Percentiles rank a stretch among this genome's conserved stretches.
These are phyloP conservation scores for Sander lucioperca DNA, from an alignment of 2,113 vertebrate genomes.

Conservation along the genomic window DNA sequence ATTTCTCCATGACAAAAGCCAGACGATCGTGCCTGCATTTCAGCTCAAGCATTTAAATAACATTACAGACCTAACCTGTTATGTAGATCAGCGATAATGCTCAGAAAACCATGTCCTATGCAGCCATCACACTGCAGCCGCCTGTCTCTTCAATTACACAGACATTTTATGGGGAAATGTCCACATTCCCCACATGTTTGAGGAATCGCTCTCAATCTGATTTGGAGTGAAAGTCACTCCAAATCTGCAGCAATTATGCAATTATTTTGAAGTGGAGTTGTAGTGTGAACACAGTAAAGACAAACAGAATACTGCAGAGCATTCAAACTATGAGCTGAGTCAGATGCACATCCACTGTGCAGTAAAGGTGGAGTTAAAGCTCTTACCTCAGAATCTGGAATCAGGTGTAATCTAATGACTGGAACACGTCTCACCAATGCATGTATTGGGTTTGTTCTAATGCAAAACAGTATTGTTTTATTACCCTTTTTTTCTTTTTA, in stretches of 20 bases:
- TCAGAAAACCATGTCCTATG: not conserved
- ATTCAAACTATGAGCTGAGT: not conserved
- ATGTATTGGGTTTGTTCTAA: not conserved
- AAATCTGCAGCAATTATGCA: not conserved
- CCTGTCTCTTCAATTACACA: constrained; percentile 20
- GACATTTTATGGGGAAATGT: not conserved
- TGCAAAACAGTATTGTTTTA: not conserved
- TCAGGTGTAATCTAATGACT: constrained; percentile 5
- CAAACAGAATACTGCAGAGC: constrained; percentile 10
- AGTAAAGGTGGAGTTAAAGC: not conserved
- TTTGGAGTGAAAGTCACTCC: constrained; percentile 18
- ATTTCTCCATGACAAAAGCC: constrained; percentile 10
- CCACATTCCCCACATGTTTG: constrained; percentile 10
- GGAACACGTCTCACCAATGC: constrained; percentile 10
- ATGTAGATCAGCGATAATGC: not conserved
- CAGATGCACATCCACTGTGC: not conserved
- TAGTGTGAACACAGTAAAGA: not conserved
- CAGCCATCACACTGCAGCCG: not conserved
- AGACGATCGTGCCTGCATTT: constrained; percentile 15
- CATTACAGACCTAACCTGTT: not conserved
- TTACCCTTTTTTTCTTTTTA: not conserved
- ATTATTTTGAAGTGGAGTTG: not conserved
- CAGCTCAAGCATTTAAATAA: constrained; percentile 30
- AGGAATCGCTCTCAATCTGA: not conserved
- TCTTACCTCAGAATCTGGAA: constrained; percentile 19